Percentiles rank a stretch among this genome's conserved stretches.
Conservation (phyloP, 2,797 vertebrate genomes). For the Sarcophilus harrisii region DNA sequence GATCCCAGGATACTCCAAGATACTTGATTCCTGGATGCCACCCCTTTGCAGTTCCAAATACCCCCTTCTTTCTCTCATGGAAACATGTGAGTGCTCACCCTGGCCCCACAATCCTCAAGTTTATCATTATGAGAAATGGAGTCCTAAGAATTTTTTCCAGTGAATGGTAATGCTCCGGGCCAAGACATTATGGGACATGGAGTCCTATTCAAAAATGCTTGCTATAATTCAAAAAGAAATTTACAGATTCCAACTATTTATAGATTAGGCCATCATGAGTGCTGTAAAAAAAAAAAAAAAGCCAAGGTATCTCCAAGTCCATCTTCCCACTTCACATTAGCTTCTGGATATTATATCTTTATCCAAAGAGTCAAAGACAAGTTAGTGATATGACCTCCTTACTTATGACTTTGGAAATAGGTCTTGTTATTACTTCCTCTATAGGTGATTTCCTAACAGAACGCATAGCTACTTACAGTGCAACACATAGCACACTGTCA, state of each 20-base stretch:
- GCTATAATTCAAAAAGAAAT: not conserved
- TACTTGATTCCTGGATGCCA: not conserved
- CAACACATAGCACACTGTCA: not conserved
- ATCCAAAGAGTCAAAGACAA: not conserved
- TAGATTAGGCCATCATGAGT: too few species aligned
- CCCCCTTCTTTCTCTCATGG: too few species aligned
- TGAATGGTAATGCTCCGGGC: not conserved
- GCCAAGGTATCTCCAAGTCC: too few species aligned
- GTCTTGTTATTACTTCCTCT: not conserved
- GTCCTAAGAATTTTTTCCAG: too few species aligned
- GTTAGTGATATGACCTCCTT: not conserved
- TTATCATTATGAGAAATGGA: not conserved
- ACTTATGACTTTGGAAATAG: not conserved
- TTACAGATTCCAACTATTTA: not conserved
- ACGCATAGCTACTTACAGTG: not conserved
- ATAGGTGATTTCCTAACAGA: not conserved
- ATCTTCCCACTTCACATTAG: too few species aligned
- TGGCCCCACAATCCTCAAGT: not conserved
- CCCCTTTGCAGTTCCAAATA: not conserved
- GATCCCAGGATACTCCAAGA: not conserved
- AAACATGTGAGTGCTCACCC: not conserved
- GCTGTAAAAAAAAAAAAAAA: too few species aligned
- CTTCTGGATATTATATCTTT: too few species aligned
- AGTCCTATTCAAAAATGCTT: not conserved
- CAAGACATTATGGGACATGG: not conserved